Evolutionary conservation across 1,140 invertebrate species (phyloP).

Genomic region (Philotrypesis tridentata): DNA sequence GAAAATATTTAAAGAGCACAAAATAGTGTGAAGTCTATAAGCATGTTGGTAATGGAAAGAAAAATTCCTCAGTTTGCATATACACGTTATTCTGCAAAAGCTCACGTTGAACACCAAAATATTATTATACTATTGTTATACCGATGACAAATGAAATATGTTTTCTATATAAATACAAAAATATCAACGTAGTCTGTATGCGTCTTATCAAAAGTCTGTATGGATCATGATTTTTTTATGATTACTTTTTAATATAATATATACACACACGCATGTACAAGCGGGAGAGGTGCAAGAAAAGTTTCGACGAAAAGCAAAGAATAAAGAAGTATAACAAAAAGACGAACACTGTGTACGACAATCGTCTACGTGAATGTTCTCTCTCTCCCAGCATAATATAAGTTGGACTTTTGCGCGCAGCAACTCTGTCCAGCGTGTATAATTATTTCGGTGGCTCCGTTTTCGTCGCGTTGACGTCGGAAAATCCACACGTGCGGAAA

Average conservation of each 20-base stretch:
- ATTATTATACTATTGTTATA: slow-evolving; percentile 16
- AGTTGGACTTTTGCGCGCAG: too few species aligned
- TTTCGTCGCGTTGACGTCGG: background rate
- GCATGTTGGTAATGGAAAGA: too few species aligned
- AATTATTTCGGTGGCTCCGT: background rate
- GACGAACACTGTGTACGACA: too few species aligned
- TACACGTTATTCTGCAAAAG: background rate
- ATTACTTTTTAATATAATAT: background rate
- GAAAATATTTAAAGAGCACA: background rate
- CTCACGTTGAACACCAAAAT: slow-evolving; percentile 15
- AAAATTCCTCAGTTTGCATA: too few species aligned
- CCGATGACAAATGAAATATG: slow-evolving; percentile 8
- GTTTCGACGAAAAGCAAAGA: background rate
- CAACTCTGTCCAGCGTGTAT: background rate
- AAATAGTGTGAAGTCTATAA: too few species aligned
- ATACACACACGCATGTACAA: background rate
- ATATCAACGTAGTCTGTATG: background rate
- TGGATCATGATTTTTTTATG: background rate
- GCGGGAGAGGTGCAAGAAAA: background rate
- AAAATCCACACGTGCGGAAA: slow-evolving; percentile 6
- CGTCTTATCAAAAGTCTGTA: background rate
- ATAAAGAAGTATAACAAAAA: slow-evolving; percentile 16
- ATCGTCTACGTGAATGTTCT: background rate
- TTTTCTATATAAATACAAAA: slow-evolving; percentile 9
- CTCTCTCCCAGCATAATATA: background rate